A percentile compares a stretch with the other conserved stretches of the same genome.
Evolutionary conservation across 1,140 invertebrate species (phyloP).

Genomic region (Drosophila mayri): DNA sequence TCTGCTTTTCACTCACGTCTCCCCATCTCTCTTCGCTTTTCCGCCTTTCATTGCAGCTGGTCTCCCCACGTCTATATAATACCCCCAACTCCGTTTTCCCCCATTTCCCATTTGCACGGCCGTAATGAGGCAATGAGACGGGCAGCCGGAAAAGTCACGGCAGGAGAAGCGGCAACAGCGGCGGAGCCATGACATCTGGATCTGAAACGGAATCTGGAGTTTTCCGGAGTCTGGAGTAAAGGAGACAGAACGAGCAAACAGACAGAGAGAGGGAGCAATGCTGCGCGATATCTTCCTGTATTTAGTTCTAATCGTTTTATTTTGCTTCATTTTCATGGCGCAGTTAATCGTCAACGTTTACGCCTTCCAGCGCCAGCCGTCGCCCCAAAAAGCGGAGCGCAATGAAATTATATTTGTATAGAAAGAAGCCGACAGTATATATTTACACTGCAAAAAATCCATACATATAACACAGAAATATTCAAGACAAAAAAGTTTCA

Average conservation of each 20-base stretch:
- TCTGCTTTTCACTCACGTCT: slow-evolving; percentile 36
- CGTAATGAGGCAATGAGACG: slow-evolving; percentile 57
- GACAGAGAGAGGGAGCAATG: slow-evolving; percentile 44
- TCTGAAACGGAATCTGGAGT: slow-evolving; percentile 39
- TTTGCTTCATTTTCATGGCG: slow-evolving; percentile 85
- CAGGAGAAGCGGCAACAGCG: slow-evolving; percentile 15
- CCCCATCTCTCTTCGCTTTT: neutral
- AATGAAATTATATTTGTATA: slow-evolving; percentile 84
- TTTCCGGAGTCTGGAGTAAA: slow-evolving; percentile 43
- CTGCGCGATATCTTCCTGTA: slow-evolving; percentile 84
- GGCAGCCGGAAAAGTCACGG: slow-evolving; percentile 33
- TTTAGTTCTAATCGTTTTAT: slow-evolving; percentile 84
- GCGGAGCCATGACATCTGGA: slow-evolving; percentile 51
- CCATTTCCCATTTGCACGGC: slow-evolving; percentile 43
- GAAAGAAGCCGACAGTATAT: slow-evolving; percentile 1
- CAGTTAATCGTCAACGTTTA: slow-evolving; percentile 85
- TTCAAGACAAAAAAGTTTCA: neutral
- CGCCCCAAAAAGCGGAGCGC: slow-evolving; percentile 71
- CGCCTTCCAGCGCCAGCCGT: slow-evolving; percentile 80
- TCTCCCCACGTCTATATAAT: slow-evolving; percentile 7
- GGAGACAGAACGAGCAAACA: neutral
- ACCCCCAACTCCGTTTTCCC: slow-evolving; percentile 15
- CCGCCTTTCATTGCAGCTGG: slow-evolving; percentile 51
- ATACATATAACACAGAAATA: no score
- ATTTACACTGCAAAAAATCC: neutral